Percentiles rank a stretch among this genome's conserved stretches.
These are phyloP conservation scores for Mimumesa dahlbomi DNA, from an alignment of 2,888 invertebrate species.

Conservation along the genomic window DNA sequence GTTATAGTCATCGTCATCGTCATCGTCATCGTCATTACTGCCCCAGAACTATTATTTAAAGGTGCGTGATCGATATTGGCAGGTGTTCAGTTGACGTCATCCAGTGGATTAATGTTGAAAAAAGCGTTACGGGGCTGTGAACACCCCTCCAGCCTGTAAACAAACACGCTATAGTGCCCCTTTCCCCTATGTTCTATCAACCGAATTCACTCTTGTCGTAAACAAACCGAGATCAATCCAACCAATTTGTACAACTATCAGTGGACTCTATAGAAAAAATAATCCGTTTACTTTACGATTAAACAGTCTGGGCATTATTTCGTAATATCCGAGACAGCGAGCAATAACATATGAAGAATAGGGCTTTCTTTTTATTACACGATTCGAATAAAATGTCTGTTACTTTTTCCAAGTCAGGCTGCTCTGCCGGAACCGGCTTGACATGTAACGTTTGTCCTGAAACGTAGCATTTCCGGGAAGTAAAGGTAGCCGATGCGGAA, in stretches of 20 bases:
- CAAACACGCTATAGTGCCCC: slow-evolving; percentile 35
- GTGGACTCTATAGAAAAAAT: not conserved
- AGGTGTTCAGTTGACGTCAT: slow-evolving; percentile 57
- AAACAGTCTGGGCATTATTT: too few relatives aligned
- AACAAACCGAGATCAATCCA: slow-evolving; percentile 37
- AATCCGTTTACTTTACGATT: too few relatives aligned
- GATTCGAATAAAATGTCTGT: too few relatives aligned
- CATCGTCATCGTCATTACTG: not conserved
- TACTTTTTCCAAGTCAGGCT: too few relatives aligned
- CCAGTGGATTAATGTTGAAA: slow-evolving; percentile 52
- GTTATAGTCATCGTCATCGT: not conserved
- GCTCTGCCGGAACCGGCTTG: too few relatives aligned
- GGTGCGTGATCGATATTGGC: slow-evolving; percentile 41
- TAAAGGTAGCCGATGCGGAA: too few relatives aligned
- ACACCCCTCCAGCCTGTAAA: slow-evolving; percentile 57
- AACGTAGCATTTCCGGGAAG: not conserved
- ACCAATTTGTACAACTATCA: not conserved
- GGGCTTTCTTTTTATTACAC: too few relatives aligned
- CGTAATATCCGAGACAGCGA: too few relatives aligned
- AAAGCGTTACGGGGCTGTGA: slow-evolving; percentile 59
- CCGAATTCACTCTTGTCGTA: slow-evolving; percentile 22
- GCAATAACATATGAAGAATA: too few relatives aligned
- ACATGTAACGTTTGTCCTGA: too few relatives aligned
- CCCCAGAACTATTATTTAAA: slow-evolving; percentile 42
- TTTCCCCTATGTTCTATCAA: slow-evolving; percentile 24